These are phyloP conservation scores for Andrena cerasifolii DNA, from an alignment of 1,140 invertebrate species.

Conservation along the genomic window DNA sequence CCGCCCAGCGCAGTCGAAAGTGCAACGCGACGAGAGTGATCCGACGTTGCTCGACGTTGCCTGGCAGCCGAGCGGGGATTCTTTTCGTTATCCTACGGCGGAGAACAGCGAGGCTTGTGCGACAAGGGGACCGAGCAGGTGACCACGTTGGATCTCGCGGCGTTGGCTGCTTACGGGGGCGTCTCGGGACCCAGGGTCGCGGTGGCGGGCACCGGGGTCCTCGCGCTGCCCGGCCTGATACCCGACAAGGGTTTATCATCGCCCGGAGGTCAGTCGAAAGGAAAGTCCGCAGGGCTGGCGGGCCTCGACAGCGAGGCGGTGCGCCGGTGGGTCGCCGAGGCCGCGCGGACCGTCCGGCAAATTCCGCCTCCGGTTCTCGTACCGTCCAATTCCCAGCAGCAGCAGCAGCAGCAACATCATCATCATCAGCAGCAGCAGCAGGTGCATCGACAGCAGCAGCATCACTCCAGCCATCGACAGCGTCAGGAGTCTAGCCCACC, in stretches of 20 bases:
- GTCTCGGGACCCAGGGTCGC: constrained; percentile 77
- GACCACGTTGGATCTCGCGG: constrained; percentile 79
- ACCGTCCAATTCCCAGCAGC: constrained; percentile 66
- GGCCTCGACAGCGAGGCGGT: constrained; percentile 81
- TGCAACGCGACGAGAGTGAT: background rate
- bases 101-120: constrained; percentile 5
- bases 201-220: constrained; percentile 81
- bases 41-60: background rate
- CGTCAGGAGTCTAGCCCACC: constrained; percentile 71
- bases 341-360: constrained; percentile 78
- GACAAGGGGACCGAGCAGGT: constrained; percentile 37
- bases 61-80: background rate
- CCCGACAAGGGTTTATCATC: constrained; percentile 78
- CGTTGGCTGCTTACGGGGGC: constrained; percentile 75
- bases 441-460: constrained; percentile 60
- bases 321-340: constrained; percentile 81
- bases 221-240: constrained; percentile 78
- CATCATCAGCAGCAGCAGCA: constrained; percentile 62
- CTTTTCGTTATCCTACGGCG: background rate
- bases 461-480: constrained; percentile 66
- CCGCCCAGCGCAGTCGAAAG: no score
- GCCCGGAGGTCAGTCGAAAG: constrained; percentile 73
- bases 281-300: constrained; percentile 81
- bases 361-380: constrained; percentile 75
- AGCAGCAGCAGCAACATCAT: constrained; percentile 54